Evolutionary conservation across 2,888 invertebrate genomes (phyloP).

Genomic region (Erebia epiphron): DNA sequence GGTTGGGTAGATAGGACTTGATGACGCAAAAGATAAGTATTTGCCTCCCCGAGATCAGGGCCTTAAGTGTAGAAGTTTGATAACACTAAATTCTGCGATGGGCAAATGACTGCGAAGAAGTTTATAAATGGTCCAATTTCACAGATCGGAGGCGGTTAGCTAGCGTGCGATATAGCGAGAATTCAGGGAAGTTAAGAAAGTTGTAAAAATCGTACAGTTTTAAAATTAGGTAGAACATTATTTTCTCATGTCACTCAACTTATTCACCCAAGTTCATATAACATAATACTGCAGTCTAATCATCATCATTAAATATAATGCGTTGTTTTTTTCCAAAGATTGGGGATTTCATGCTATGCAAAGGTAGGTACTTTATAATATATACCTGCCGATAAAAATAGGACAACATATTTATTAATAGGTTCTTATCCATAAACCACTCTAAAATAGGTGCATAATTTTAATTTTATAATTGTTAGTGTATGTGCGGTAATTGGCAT

Average conservation of each 20-base stretch:
- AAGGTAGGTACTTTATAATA: too few species aligned
- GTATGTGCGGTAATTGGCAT: too few species aligned
- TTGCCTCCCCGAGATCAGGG: slow-evolving; percentile 49
- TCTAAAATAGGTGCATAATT: too few species aligned
- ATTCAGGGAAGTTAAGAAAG: slow-evolving; percentile 33
- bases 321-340: too few species aligned
- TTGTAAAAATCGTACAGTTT: slow-evolving; percentile 38
- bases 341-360: too few species aligned
- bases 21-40: slow-evolving; percentile 60
- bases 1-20: slow-evolving; percentile 35
- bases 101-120: slow-evolving; percentile 45
- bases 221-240: slow-evolving; percentile 32
- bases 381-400: too few species aligned
- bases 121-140: slow-evolving; percentile 65
- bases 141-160: slow-evolving; percentile 51
- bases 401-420: too few species aligned
- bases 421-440: too few species aligned
- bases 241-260: slow-evolving; percentile 21
- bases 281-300: neutral
- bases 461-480: too few species aligned
- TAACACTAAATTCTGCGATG: slow-evolving; percentile 58
- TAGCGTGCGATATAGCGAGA: slow-evolving; percentile 44
- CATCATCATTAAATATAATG: too few species aligned
- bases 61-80: slow-evolving; percentile 67
- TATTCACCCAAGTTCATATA: slow-evolving; percentile 25